Conservation (phyloP, 2,888 invertebrate genomes). For the Hyposoter didymator region DNA sequence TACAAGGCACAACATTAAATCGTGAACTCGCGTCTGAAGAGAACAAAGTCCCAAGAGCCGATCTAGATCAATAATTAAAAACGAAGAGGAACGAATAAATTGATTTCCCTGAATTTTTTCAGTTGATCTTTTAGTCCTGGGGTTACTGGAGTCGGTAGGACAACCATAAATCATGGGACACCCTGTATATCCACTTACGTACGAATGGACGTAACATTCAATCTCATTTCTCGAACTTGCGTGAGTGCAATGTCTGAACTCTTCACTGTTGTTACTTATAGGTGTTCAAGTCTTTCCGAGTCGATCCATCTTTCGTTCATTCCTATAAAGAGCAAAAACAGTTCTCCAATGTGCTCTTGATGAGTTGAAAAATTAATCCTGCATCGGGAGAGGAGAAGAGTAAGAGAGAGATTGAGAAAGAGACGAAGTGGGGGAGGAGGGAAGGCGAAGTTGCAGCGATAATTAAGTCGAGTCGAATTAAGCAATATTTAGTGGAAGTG, state of each 20-base stretch:
- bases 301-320: background rate
- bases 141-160: background rate
- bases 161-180: background rate
- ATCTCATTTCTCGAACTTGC: slow-evolving; percentile 37
- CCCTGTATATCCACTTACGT: background rate
- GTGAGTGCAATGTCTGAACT: slow-evolving; percentile 15
- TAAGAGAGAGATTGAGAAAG: no score
- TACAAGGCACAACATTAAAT: background rate
- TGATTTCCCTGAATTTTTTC: background rate
- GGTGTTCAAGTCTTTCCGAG: background rate
- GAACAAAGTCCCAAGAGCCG: background rate
- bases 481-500: slow-evolving; percentile 15
- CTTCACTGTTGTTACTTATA: slow-evolving; percentile 19
- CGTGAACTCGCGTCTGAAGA: background rate
- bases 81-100: background rate
- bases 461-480: slow-evolving; percentile 1
- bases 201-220: slow-evolving; percentile 31
- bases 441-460: background rate
- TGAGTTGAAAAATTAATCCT: background rate
- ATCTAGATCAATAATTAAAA: background rate
- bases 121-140: background rate
- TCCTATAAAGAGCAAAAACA: background rate
- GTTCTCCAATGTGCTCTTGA: background rate
- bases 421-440: no score
- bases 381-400: background rate